Evolutionary conservation across 2,888 invertebrate genomes (phyloP).

Genomic region (Cataglyphis rosenhaueri): DNA sequence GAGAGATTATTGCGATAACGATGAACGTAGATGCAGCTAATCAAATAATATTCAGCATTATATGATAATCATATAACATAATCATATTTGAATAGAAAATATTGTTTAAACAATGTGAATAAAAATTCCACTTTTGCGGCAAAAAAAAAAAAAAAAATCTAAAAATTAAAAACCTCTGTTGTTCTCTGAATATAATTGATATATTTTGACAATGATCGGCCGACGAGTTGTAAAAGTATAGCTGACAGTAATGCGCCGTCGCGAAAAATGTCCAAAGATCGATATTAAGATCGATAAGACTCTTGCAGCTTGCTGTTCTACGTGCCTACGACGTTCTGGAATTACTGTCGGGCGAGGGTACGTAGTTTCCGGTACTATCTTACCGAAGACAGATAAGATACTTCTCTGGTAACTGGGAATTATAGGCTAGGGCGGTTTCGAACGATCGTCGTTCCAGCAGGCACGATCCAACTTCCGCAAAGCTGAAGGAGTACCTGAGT

Average conservation of each 20-base stretch:
- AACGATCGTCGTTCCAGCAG: constrained; percentile 60
- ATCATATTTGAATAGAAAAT: not conserved
- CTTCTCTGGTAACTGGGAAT: constrained; percentile 71
- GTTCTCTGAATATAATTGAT: not conserved
- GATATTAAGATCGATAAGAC: constrained; percentile 56
- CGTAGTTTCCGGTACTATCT: constrained; percentile 70
- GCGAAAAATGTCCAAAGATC: constrained; percentile 49
- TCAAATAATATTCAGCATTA: not conserved
- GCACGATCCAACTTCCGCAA: constrained; percentile 66
- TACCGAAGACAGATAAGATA: constrained; percentile 72
- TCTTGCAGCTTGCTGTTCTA: constrained; percentile 55
- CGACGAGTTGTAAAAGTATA: constrained; percentile 3
- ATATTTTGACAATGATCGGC: constrained; percentile 20
- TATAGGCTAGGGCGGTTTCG: constrained; percentile 66
- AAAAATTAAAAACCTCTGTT: not conserved
- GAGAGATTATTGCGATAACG: not conserved
- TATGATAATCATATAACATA: not conserved
- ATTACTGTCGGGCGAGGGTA: constrained; percentile 68
- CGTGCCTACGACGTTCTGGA: constrained; percentile 60
- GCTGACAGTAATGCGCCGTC: constrained; percentile 29
- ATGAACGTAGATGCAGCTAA: not conserved
- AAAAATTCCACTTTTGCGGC: not conserved
- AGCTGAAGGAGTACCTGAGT: constrained; percentile 47
- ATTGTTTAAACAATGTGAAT: not conserved
- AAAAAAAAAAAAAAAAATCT: not conserved